Evolutionary conservation across 1,140 invertebrate species (phyloP).

Genomic region (Papilio machaon): DNA sequence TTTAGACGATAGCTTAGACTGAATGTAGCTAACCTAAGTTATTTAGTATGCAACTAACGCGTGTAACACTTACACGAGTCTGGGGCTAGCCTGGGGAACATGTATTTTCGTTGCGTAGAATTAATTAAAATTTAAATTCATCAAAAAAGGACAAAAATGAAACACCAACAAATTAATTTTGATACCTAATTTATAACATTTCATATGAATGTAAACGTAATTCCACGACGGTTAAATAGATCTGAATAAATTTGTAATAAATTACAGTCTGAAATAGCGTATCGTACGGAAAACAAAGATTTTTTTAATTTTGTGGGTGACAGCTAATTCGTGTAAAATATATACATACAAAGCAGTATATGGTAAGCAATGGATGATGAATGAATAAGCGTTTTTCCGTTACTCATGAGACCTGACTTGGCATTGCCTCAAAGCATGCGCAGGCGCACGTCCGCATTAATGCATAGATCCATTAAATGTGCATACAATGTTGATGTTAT

Average conservation of each 20-base stretch:
- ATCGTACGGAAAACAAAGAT: too few relatives aligned
- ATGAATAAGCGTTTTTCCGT: conserved; percentile 19
- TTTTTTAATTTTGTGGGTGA: too few relatives aligned
- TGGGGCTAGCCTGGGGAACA: background rate
- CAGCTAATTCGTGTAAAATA: too few relatives aligned
- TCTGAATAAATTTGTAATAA: too few relatives aligned
- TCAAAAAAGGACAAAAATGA: background rate
- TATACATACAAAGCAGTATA: background rate
- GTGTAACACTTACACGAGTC: conserved; percentile 23
- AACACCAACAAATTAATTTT: background rate
- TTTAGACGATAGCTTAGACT: background rate
- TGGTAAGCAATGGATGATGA: background rate
- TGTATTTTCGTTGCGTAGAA: background rate
- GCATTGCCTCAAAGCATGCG: conserved; percentile 7
- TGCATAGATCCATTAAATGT: conserved; percentile 46
- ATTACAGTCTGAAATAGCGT: too few relatives aligned
- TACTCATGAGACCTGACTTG: conserved; percentile 27
- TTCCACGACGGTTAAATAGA: background rate
- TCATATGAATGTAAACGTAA: background rate
- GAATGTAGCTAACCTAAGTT: background rate
- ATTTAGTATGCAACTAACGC: conserved; percentile 26
- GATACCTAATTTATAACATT: background rate
- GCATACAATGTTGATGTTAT: conserved; percentile 47
- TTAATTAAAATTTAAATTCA: background rate
- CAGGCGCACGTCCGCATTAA: conserved; percentile 13